These are phyloP conservation scores for Lynx canadensis DNA, from an alignment of 2,113 vertebrate genomes.

Conservation along the genomic window DNA sequence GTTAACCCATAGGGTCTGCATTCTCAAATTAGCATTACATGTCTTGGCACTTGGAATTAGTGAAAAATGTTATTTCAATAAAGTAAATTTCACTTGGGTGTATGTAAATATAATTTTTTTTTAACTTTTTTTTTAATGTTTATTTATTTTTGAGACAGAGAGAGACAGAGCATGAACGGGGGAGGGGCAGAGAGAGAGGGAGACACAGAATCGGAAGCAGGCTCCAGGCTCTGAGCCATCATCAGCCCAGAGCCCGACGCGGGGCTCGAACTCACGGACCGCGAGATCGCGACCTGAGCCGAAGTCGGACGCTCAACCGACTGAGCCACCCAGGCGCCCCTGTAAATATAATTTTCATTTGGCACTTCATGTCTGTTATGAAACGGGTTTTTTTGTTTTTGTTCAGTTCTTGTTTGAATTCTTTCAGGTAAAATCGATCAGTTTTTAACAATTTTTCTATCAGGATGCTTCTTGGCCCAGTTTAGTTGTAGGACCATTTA, in stretches of 20 bases:
- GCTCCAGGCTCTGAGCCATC: too few species aligned
- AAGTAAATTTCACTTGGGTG: slow-evolving; percentile 48
- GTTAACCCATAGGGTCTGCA: slow-evolving; percentile 69
- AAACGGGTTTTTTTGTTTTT: slow-evolving; percentile 30
- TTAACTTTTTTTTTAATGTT: too few species aligned
- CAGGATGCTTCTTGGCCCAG: slow-evolving; percentile 26
- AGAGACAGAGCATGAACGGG: too few species aligned
- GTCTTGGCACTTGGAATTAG: slow-evolving; percentile 17
- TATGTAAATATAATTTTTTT: background rate
- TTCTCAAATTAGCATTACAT: slow-evolving; percentile 30
- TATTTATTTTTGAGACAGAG: too few species aligned
- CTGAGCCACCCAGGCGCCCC: too few species aligned
- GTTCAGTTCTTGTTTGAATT: slow-evolving; percentile 3
- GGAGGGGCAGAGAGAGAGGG: too few species aligned
- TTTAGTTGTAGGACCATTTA: background rate
- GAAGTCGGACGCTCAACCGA: too few species aligned
- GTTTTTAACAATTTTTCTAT: slow-evolving; percentile 18
- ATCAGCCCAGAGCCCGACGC: too few species aligned
- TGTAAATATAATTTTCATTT: background rate
- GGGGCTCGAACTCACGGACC: too few species aligned
- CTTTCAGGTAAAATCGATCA: slow-evolving; percentile 38
- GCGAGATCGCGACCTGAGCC: too few species aligned
- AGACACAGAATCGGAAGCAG: too few species aligned
- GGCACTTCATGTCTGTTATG: background rate
- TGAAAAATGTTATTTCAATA: slow-evolving; percentile 9